Evolutionary conservation across 2,888 invertebrate species (phyloP), one percentile per base, ranked within the genome.

Genomic region (Orthonevra nobilis): DNA sequence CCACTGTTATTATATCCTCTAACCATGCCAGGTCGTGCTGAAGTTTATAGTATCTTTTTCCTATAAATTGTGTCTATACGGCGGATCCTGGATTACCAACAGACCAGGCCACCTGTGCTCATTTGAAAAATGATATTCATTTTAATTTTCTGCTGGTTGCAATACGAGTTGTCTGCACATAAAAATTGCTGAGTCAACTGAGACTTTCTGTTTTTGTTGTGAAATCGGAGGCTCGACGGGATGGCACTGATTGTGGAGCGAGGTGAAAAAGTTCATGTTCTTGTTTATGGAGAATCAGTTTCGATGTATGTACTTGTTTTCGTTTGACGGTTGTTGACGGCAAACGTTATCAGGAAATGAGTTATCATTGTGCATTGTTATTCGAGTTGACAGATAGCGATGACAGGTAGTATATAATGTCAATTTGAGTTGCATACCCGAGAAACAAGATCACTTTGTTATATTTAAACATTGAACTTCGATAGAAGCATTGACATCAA

Each of bases 31-130:
- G 40, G 68, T 58, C 58, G 15, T 23, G 15, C 10, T 48, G 20
- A 9, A 58, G 50, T 42, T 40, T 36, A 69, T 58, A 48, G 40
- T 6, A 32, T 69, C 26, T 34, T 14, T 12, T 36, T 12, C n/a
- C n/a, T n/a, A n/a, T n/a, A n/a, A n/a, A n/a, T 2, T 30, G 19
- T 42, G 2, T 14, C 12, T 14, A 14, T 15, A 10, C 17, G 5
- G 34, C 15, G n/a, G 23, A 46, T 34, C 5, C 7, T 17, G 9
- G 15, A 26, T 6, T 23, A 23, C 15, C n/a, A 2, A 19, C 3
- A 0, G 10, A 2, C 36, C 38, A 40, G 40, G 48, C 56, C 69
- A 69, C 50, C 69, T 69, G 69, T 60, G 50, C 34, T 38, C 32
- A 58, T 58, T 54, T 32, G 40, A 23, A 23, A 4, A 50, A 50